Base-by-base conservation (phyloP, 2,888 invertebrate genomes). In the Agonopterix subpropinquella region DNA sequence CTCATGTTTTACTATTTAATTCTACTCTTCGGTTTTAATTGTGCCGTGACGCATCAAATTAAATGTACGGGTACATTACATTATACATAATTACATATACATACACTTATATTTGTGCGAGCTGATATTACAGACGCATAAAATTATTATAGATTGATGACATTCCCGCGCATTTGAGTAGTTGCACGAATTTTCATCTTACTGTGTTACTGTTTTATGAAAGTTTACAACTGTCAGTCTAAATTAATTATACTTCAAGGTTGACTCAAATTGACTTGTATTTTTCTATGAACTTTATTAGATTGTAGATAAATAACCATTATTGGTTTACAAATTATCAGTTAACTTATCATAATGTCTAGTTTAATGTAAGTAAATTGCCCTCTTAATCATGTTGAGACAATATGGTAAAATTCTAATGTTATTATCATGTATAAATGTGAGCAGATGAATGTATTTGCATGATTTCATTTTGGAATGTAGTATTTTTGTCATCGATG, bases 321-420 rank as follows among this genome's bases (percentile, higher is more conserved):
- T 28, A 28, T 28, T 28, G 28, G 28, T 37, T 18, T 43, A 47
- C 62, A 65, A 64, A 65, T 66, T 67, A 49, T 50, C 53, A 51
- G 54, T 53, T 46, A 44, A 47, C 36, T 45, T 36, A 47, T 37
- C 39, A 47, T 45, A 47, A 37, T 42, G 46, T 51, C 4, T 47
- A 53, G 49, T 42, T 35, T 53, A 53, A 49, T 11, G 52, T 39
- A 46, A 51, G 44, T 47, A 57, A 7, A 28, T 28, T 28, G 28
- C 53, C 55, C 56, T 52, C 50, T 54, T 53, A 53, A 67, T 70
- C 62, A 62, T 69, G 63, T 66, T 57, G 11, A 39, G 58, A 47
- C 51, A 56, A 53, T 48, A 46, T 43, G 36, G 35, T n/a, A 10
- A 44, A 41, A 42, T 47, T 50, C 36, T 15, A n/a, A 44, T 36